Evolutionary conservation across 2,888 invertebrate genomes (phyloP).

Genomic region (Listrodromus nycthemerus): DNA sequence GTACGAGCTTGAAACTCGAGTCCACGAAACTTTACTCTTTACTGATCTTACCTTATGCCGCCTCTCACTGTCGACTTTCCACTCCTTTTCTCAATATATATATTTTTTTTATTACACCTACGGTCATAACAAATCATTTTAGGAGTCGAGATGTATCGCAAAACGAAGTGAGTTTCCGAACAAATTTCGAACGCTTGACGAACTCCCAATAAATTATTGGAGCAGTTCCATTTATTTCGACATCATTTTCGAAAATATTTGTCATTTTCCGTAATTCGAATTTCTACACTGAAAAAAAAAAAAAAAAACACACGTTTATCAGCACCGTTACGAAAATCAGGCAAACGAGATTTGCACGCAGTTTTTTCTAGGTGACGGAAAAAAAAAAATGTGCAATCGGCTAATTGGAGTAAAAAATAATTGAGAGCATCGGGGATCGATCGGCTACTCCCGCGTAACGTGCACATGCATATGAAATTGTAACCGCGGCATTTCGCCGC

Average conservation of each 20-base stretch:
- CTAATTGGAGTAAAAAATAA: conserved; percentile 8
- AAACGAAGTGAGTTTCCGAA: no score
- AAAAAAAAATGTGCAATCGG: neutral
- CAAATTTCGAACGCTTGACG: no score
- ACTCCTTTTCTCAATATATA: neutral
- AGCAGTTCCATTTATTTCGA: no score
- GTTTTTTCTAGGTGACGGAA: neutral
- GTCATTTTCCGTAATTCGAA: no score
- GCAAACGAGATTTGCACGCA: no score
- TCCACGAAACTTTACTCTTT: conserved; percentile 51
- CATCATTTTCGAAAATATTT: no score
- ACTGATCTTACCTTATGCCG: conserved; percentile 65
- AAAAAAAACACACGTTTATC: no score
- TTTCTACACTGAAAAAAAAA: no score
- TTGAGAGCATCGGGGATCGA: conserved; percentile 12
- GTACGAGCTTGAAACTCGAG: conserved; percentile 55
- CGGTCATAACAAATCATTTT: neutral
- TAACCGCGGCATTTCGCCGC: conserved; percentile 4
- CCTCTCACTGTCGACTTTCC: neutral
- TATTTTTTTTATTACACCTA: neutral
- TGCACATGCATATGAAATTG: conserved; percentile 7
- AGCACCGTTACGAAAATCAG: no score
- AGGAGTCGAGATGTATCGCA: no score
- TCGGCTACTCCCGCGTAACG: conserved; percentile 22
- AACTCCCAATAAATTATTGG: no score